Evolutionary conservation across 2,797 vertebrate genomes (phyloP).

Genomic region (Oreochromis mossambicus): DNA sequence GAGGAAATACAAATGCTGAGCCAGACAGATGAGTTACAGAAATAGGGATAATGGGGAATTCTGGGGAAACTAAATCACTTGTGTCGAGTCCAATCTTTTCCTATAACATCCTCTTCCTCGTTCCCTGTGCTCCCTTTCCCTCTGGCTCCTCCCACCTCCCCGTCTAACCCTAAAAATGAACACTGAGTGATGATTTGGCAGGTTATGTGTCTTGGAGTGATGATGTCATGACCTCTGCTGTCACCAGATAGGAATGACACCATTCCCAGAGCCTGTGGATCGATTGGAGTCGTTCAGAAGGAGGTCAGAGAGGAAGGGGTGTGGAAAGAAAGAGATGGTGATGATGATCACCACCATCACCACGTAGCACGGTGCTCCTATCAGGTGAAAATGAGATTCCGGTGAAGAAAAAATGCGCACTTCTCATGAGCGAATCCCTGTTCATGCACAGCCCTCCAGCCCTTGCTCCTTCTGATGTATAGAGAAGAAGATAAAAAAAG

Average conservation of each 20-base stretch:
- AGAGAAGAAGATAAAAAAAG: slow-evolving; percentile 33
- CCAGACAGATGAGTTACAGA: neutral
- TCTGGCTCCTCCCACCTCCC: neutral
- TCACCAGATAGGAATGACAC: neutral
- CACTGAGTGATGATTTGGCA: neutral
- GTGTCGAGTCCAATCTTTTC: neutral
- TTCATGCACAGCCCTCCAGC: neutral
- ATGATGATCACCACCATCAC: neutral
- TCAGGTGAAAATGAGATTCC: slow-evolving; percentile 1
- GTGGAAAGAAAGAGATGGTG: neutral
- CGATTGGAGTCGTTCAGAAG: neutral
- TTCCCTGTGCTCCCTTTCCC: neutral
- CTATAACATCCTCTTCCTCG: neutral
- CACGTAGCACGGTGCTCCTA: neutral
- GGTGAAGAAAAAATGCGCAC: neutral
- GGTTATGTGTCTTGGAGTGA: neutral
- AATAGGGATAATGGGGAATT: neutral
- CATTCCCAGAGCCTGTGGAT: neutral
- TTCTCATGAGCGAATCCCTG: slow-evolving; percentile 13
- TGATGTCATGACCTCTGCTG: neutral
- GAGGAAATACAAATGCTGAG: slow-evolving; percentile 25
- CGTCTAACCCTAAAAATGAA: neutral
- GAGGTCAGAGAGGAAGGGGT: slow-evolving; percentile 12
- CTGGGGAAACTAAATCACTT: neutral
- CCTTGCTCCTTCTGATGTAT: neutral